Evolutionary conservation across 2,797 vertebrate genomes (phyloP).

Genomic region (Poeciliopsis infans): DNA sequence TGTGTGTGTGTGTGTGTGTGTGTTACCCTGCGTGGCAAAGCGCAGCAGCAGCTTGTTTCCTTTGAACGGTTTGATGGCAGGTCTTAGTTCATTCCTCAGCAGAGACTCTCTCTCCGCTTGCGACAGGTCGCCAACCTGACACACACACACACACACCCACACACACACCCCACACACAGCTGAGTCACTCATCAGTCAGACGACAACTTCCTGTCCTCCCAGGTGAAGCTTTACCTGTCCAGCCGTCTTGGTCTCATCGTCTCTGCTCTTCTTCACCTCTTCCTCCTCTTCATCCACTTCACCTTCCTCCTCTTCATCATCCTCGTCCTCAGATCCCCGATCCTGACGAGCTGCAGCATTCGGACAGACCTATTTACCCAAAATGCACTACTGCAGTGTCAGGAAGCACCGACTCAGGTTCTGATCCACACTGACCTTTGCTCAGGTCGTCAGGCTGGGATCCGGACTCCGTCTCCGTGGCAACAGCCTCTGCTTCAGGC

Average conservation of each 20-base stretch:
- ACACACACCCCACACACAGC: slow-evolving; percentile 11
- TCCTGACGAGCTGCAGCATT: slow-evolving; percentile 47
- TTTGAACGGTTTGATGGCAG: slow-evolving; percentile 88
- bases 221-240: slow-evolving; percentile 52
- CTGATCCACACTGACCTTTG: slow-evolving; percentile 57
- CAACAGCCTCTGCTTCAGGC: slow-evolving; percentile 80
- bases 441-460: slow-evolving; percentile 63
- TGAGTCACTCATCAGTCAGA: neutral
- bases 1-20: slow-evolving; percentile 24
- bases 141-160: slow-evolving; percentile 8
- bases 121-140: slow-evolving; percentile 87
- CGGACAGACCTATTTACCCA: slow-evolving; percentile 6
- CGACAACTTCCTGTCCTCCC: neutral
- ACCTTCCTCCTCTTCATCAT: slow-evolving; percentile 87
- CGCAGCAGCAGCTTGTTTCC: slow-evolving; percentile 94
- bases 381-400: neutral
- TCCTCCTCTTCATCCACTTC: slow-evolving; percentile 78
- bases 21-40: slow-evolving; percentile 91
- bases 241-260: slow-evolving; percentile 69
- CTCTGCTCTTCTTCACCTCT: slow-evolving; percentile 79
- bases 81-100: slow-evolving; percentile 91
- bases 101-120: slow-evolving; percentile 89
- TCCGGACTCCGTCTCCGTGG: slow-evolving; percentile 70
- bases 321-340: slow-evolving; percentile 70
- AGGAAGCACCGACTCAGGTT: too few species aligned